Percentiles rank a stretch among this genome's conserved stretches.
Evolutionary conservation across 2,797 vertebrate species (phyloP).

Genomic region (Sylvilagus floridanus): DNA sequence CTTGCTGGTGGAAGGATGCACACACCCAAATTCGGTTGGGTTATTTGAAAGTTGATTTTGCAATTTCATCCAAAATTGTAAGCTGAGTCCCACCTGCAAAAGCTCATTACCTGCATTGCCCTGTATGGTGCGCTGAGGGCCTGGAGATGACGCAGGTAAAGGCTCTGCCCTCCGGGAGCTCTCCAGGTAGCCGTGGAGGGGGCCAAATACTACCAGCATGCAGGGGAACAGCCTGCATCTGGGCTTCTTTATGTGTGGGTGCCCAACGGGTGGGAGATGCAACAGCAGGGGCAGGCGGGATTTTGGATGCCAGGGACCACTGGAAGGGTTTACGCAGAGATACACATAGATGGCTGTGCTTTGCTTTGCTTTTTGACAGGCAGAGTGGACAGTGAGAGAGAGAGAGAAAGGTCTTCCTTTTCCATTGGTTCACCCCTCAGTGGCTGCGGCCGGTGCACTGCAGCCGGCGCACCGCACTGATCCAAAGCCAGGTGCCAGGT

Average conservation of each 20-base stretch:
- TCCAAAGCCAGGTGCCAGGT: too few species aligned
- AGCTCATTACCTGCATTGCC: not conserved
- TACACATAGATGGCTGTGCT: too few species aligned
- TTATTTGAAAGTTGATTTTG: not conserved
- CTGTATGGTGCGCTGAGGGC: not conserved
- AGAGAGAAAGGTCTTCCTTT: too few species aligned
- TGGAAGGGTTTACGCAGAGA: not conserved
- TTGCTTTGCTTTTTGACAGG: too few species aligned
- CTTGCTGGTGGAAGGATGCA: not conserved
- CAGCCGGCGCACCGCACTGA: accelerated
- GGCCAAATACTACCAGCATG: too few species aligned
- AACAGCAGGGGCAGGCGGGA: not conserved
- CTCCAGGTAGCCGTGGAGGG: not conserved
- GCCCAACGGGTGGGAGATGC: not conserved
- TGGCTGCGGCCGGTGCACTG: too few species aligned
- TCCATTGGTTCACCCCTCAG: too few species aligned
- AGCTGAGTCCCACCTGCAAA: not conserved
- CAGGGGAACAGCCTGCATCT: not conserved
- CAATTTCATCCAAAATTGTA: not conserved
- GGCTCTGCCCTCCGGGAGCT: too few species aligned
- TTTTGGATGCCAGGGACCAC: not conserved
- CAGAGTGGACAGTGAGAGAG: too few species aligned
- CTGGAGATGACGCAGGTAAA: not conserved
- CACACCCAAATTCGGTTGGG: too few species aligned
- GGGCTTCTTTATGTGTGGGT: not conserved